Evolutionary conservation across 2,113 vertebrate genomes (phyloP).

Genomic region (Xiphophorus couchianus): DNA sequence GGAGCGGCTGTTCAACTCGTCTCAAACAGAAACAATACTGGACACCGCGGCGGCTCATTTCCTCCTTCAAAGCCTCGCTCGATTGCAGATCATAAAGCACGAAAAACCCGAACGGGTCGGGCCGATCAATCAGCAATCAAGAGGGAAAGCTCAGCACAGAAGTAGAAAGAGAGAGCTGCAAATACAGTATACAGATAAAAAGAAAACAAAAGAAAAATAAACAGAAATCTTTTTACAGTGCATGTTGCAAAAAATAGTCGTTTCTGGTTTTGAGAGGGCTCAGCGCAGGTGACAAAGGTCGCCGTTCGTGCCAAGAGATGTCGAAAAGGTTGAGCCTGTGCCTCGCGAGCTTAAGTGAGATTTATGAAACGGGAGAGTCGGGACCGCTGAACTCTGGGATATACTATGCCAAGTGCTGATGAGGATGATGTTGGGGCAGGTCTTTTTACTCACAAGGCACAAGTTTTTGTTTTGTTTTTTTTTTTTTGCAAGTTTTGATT

Average conservation of each 20-base stretch:
- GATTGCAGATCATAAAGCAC: conserved; percentile 60
- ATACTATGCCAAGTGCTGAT: conserved; percentile 48
- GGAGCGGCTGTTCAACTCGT: conserved; percentile 42
- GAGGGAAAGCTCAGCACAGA: conserved; percentile 61
- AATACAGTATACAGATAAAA: conserved; percentile 63
- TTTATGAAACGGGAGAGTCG: conserved; percentile 45
- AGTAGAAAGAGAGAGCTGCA: conserved; percentile 67
- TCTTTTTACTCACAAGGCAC: conserved; percentile 78
- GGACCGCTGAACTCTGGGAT: conserved; percentile 45
- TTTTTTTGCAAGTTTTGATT: conserved; percentile 72
- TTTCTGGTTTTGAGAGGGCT: conserved; percentile 59
- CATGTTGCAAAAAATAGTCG: conserved; percentile 73
- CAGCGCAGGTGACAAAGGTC: conserved; percentile 47
- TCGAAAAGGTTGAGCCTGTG: conserved; percentile 72
- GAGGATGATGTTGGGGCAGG: conserved; percentile 51
- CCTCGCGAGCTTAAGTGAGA: conserved; percentile 60
- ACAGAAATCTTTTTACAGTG: conserved; percentile 65
- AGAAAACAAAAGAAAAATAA: conserved; percentile 30
- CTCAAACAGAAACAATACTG: conserved; percentile 59
- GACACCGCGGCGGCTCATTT: conserved; percentile 70
- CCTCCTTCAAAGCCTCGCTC: conserved; percentile 60
- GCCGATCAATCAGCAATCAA: conserved; percentile 63
- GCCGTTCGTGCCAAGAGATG: conserved; percentile 56
- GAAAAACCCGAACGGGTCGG: conserved; percentile 38
- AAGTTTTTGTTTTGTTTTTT: not conserved